These are phyloP conservation scores for Craseonycteris thonglongyai DNA, from an alignment of 2,113 vertebrate genomes.

Conservation along the genomic window DNA sequence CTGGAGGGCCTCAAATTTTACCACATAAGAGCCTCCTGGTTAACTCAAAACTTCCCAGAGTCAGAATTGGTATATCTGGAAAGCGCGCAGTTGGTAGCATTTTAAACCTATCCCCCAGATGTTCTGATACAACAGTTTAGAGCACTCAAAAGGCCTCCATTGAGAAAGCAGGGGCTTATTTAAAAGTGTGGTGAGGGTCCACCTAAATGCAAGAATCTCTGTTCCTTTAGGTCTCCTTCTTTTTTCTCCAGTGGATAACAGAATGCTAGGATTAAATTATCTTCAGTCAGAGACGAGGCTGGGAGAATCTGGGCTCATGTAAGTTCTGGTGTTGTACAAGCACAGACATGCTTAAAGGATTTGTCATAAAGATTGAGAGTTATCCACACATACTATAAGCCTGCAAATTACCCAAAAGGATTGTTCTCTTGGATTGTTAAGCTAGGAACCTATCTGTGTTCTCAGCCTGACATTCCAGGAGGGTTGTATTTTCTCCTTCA, in stretches of 20 bases:
- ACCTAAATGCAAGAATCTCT: not conserved
- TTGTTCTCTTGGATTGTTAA: not conserved
- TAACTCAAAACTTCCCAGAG: not conserved
- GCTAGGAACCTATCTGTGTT: not conserved
- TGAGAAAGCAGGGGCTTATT: not conserved
- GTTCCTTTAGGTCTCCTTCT: not conserved
- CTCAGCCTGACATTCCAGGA: conserved; percentile 31
- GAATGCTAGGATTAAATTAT: not conserved
- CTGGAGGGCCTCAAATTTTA: not conserved
- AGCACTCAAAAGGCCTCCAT: not conserved
- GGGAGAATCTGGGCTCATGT: not conserved
- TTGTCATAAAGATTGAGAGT: not conserved
- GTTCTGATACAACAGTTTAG: not conserved
- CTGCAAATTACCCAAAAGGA: conserved; percentile 3
- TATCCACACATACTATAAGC: not conserved
- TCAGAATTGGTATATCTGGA: not conserved
- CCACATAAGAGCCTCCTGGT: not conserved
- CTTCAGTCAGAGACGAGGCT: not conserved
- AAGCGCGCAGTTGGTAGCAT: not conserved
- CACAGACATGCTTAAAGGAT: not conserved
- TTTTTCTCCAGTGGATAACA: not conserved
- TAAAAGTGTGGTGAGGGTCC: not conserved
- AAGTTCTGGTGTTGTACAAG: not conserved
- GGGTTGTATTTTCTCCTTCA: conserved; percentile 9
- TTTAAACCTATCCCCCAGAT: not conserved